These are phyloP conservation scores for Trypoxylon attenuatum DNA, from an alignment of 2,888 invertebrate genomes.

Conservation along the genomic window DNA sequence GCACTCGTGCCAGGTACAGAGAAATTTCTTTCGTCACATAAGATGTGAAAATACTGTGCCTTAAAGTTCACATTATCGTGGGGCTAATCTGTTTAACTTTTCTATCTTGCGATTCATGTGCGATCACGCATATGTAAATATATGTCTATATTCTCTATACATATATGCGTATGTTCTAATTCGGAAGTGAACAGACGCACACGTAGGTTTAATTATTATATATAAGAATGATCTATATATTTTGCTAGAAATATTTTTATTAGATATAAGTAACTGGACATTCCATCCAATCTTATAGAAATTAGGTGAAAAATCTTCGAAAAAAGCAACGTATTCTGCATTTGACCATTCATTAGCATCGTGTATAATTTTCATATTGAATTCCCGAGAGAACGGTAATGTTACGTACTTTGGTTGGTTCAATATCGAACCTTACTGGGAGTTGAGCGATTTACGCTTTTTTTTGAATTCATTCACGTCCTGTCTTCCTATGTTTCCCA, in stretches of 20 bases:
- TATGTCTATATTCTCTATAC: slow-evolving; percentile 26
- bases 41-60: slow-evolving; percentile 35
- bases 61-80: slow-evolving; percentile 23
- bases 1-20: not conserved
- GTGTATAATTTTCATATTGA: no score
- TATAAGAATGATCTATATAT: slow-evolving; percentile 54
- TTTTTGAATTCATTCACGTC: no score
- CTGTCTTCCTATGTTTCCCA: no score
- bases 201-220: slow-evolving; percentile 9
- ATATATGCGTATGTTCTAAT: not conserved
- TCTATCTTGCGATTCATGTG: slow-evolving; percentile 11
- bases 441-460: no score
- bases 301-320: slow-evolving; percentile 23
- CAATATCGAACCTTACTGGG: no score
- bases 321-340: no score
- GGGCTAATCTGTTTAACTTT: slow-evolving; percentile 1
- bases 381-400: no score
- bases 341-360: no score
- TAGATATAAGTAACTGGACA: slow-evolving; percentile 53
- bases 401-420: no score
- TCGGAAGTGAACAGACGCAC: not conserved
- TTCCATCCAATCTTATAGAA: slow-evolving; percentile 54
- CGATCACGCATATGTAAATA: slow-evolving; percentile 28
- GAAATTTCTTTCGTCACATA: slow-evolving; percentile 1
- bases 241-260: slow-evolving; percentile 62